Evolutionary conservation across 2,797 vertebrate species (phyloP).

Genomic region (Hydrocynus forskahlii): DNA sequence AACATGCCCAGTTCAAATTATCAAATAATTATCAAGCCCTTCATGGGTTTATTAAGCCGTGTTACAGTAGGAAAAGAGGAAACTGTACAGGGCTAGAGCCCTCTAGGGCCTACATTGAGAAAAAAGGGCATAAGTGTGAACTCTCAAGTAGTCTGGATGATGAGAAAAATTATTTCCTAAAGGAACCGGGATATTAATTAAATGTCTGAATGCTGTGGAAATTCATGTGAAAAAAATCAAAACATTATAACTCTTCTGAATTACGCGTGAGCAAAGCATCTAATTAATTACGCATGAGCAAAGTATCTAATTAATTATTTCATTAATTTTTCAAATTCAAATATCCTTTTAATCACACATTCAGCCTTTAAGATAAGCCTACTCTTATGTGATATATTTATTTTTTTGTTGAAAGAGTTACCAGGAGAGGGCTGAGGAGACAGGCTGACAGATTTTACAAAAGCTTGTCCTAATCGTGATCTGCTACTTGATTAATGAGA

Average conservation of each 20-base stretch:
- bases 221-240: too few species aligned
- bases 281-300: too few species aligned
- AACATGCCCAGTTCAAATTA: neutral
- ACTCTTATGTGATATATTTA: conserved; percentile 68
- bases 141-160: too few species aligned
- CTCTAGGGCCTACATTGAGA: neutral
- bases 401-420: conserved; percentile 68
- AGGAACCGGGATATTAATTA: neutral
- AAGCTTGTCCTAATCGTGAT: conserved; percentile 73
- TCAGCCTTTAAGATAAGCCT: conserved; percentile 48
- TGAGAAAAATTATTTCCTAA: neutral
- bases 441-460: conserved; percentile 49
- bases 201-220: neutral
- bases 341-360: too few species aligned
- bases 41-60: neutral
- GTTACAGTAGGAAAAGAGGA: neutral
- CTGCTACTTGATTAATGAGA: conserved; percentile 73
- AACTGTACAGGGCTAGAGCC: neutral
- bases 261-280: too few species aligned
- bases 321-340: too few species aligned
- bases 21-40: neutral
- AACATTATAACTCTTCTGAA: too few species aligned
- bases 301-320: too few species aligned
- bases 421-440: conserved; percentile 43
- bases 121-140: neutral